These are phyloP conservation scores for Liopterus haemorrhoidalis DNA, from an alignment of 2,888 invertebrate species.

Conservation along the genomic window DNA sequence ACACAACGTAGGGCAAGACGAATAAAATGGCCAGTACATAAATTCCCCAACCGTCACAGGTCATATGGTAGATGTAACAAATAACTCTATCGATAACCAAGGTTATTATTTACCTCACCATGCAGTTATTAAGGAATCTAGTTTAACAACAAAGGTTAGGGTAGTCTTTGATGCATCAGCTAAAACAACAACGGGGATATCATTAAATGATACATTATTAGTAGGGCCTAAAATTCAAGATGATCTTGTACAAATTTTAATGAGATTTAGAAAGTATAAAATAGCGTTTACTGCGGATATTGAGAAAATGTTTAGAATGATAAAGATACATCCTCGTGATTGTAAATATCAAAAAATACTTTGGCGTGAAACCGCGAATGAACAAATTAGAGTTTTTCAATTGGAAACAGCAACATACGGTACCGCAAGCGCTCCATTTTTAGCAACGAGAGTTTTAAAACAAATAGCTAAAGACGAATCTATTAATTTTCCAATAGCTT, in stretches of 20 bases:
- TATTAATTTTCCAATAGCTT: background rate
- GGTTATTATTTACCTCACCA: constrained; percentile 39
- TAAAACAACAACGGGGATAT: constrained; percentile 27
- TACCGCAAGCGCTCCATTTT: constrained; percentile 23
- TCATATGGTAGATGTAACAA: too few relatives aligned
- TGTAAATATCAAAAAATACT: constrained; percentile 35
- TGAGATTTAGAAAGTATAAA: constrained; percentile 31
- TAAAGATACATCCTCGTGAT: constrained; percentile 30
- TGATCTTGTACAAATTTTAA: constrained; percentile 32
- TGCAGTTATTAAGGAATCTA: constrained; percentile 33
- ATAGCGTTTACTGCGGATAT: constrained; percentile 36
- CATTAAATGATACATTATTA: constrained; percentile 36
- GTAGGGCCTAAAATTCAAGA: constrained; percentile 36
- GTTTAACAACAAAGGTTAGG: constrained; percentile 34
- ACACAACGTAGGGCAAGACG: too few relatives aligned
- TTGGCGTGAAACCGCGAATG: constrained; percentile 31
- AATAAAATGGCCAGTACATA: too few relatives aligned
- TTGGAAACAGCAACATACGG: constrained; percentile 37
- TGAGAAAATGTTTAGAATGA: constrained; percentile 38
- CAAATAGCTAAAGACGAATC: constrained; percentile 3
- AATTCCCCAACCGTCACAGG: too few relatives aligned
- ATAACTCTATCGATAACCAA: too few relatives aligned
- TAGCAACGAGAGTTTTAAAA: constrained; percentile 2
- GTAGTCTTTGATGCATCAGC: constrained; percentile 36
- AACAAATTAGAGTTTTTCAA: constrained; percentile 21